Conservation (phyloP, 2,113 vertebrate species). For the Pygoscelis adeliae region DNA sequence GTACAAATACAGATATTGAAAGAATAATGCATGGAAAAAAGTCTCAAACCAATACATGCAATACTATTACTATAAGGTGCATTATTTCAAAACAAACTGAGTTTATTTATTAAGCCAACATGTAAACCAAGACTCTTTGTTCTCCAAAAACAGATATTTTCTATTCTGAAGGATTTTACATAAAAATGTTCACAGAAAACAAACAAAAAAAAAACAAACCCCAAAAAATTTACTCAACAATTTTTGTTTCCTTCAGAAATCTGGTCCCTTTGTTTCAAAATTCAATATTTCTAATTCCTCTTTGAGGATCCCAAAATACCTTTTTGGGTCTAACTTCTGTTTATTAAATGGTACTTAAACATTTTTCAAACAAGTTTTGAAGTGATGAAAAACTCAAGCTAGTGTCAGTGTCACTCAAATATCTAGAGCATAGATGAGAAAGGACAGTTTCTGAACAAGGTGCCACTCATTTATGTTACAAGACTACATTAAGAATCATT, state of each 20-base stretch:
- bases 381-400: background rate
- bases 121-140: background rate
- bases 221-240: background rate
- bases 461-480: background rate
- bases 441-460: background rate
- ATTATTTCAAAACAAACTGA: background rate
- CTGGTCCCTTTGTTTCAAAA: background rate
- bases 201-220: background rate
- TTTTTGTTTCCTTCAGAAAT: background rate
- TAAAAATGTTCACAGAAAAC: background rate
- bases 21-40: background rate
- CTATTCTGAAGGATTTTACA: background rate
- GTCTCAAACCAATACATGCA: background rate
- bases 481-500: background rate
- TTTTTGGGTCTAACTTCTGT: background rate
- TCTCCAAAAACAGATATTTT: background rate
- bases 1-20: background rate
- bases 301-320: background rate
- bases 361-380: background rate
- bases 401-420: background rate
- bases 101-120: background rate
- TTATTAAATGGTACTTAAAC: background rate
- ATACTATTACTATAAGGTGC: background rate
- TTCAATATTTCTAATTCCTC: background rate
- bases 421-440: background rate